phyloP scores from a whole-genome alignment of 2,113 vertebrate species.

The Phoenicopterus ruber region DNA sequence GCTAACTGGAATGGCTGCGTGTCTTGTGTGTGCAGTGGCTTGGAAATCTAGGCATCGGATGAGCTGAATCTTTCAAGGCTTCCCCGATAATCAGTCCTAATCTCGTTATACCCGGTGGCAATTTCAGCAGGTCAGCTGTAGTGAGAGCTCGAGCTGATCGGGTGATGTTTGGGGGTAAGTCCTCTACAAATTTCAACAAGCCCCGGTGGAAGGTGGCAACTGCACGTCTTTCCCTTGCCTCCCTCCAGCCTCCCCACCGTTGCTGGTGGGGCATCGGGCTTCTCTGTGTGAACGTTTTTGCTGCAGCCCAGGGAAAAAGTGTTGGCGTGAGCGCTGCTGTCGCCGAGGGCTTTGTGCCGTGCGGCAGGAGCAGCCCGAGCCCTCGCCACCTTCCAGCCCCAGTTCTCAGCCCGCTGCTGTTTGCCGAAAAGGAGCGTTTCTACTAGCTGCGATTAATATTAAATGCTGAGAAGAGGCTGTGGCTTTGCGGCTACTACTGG shows the following conservation, averaged over 20 bases:
- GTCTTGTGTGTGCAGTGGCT: background rate
- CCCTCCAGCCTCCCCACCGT: background rate
- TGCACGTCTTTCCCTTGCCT: background rate
- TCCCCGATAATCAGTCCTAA: fast-evolving
- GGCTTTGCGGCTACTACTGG: background rate
- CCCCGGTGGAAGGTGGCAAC: background rate
- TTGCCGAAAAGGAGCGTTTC: background rate
- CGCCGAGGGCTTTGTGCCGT: background rate
- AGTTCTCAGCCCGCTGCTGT: background rate
- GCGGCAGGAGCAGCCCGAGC: background rate
- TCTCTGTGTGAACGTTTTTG: background rate
- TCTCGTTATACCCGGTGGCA: background rate
- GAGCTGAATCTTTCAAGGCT: background rate
- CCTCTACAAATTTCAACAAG: too few species aligned
- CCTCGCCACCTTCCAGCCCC: too few species aligned
- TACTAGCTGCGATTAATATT: background rate
- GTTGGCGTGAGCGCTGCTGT: background rate
- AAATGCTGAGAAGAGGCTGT: background rate
- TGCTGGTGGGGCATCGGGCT: fast-evolving
- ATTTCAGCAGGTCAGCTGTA: background rate
- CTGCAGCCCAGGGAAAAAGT: too few species aligned
- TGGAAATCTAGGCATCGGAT: background rate
- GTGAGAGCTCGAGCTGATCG: background rate
- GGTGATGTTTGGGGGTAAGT: background rate
- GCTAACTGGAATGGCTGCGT: background rate